phyloP scores from a whole-genome alignment of 2,888 invertebrate genomes.

The Laothoe populi region DNA sequence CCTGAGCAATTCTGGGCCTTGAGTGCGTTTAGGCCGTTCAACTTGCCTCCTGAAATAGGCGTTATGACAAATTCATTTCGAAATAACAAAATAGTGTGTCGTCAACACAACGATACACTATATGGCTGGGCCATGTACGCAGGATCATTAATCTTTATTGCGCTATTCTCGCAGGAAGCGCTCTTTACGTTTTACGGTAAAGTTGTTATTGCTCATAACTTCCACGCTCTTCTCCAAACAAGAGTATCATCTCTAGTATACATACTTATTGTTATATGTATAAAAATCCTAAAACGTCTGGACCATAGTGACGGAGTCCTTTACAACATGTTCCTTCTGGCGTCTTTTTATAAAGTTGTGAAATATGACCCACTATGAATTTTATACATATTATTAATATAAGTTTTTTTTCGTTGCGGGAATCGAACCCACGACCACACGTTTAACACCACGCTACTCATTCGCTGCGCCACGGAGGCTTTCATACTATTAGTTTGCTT shows the following conservation, averaged over 20 bases:
- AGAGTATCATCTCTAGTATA: constrained; percentile 6
- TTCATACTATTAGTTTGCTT: no score
- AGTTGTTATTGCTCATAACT: constrained; percentile 49
- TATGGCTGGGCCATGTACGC: constrained; percentile 22
- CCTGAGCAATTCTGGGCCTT: constrained; percentile 71
- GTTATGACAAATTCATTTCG: constrained; percentile 21
- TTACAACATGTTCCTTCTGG: not conserved
- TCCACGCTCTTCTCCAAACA: constrained; percentile 29
- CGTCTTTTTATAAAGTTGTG: no score
- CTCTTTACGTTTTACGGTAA: constrained; percentile 46
- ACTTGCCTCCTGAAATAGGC: constrained; percentile 62
- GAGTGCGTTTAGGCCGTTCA: constrained; percentile 74
- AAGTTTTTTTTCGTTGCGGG: no score
- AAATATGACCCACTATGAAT: no score
- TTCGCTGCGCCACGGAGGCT: no score
- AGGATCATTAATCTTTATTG: constrained; percentile 54
- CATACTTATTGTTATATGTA: constrained; percentile 3
- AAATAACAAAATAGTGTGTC: constrained; percentile 35
- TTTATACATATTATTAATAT: no score
- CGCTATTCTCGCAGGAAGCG: constrained; percentile 46
- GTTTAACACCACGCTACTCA: no score
- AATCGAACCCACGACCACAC: no score
- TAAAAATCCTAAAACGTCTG: constrained; percentile 8
- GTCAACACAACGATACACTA: constrained; percentile 16
- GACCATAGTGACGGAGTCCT: not conserved